Percentiles rank a stretch among this genome's conserved stretches.
These are phyloP conservation scores for Varroa destructor DNA, from an alignment of 1,140 invertebrate genomes.

Conservation along the genomic window DNA sequence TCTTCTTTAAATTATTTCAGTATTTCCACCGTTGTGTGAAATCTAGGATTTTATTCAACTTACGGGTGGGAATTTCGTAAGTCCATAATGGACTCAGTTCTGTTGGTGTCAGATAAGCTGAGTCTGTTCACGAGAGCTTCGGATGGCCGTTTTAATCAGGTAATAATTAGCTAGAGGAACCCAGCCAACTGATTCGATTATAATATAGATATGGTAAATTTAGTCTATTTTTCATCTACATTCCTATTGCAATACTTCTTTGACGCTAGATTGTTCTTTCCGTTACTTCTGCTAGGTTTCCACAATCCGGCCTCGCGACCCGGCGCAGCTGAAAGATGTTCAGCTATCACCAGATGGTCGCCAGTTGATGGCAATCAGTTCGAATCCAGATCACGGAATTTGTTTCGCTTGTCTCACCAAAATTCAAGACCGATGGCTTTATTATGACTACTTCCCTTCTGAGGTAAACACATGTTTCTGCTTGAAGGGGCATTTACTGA, in stretches of 20 bases:
- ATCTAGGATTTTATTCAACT: no score
- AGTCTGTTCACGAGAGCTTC: slow-evolving; percentile 5
- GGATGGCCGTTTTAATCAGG: slow-evolving; percentile 1
- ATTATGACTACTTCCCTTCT: slow-evolving; percentile 4
- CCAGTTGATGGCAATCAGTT: slow-evolving; percentile 1
- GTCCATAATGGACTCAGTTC: slow-evolving; percentile 1
- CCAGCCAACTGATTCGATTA: no score
- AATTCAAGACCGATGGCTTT: not conserved
- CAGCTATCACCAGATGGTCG: slow-evolving; percentile 2
- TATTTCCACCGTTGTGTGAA: no score
- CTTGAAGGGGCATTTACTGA: no score
- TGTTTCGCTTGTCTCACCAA: slow-evolving; percentile 18
- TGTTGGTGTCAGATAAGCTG: not conserved
- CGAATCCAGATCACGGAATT: slow-evolving; percentile 12
- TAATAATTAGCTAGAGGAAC: not conserved
- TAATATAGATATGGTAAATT: no score
- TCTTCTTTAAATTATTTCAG: no score
- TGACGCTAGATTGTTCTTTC: no score
- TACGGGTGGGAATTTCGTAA: no score
- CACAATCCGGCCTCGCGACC: not conserved
- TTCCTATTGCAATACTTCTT: no score
- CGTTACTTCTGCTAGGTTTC: no score
- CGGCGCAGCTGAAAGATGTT: not conserved
- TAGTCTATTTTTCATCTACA: no score
- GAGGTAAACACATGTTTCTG: not conserved